Percentiles rank a stretch among this genome's conserved stretches.
These are phyloP conservation scores for Danio rerio DNA, from an alignment of 2,113 vertebrate genomes.

Conservation along the genomic window DNA sequence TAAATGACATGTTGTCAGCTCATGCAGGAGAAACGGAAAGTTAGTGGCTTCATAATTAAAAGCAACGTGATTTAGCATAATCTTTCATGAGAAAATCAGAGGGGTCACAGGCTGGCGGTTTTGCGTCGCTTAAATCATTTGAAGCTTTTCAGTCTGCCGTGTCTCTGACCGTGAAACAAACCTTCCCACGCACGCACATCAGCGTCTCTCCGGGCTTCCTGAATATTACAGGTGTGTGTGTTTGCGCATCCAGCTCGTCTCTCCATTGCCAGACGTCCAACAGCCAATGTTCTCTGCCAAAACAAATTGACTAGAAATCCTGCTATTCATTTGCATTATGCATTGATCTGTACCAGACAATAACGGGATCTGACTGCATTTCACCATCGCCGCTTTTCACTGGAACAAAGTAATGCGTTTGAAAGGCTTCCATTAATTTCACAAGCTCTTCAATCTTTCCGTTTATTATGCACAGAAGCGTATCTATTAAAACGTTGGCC, in stretches of 20 bases:
- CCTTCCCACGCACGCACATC: neutral
- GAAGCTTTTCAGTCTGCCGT: neutral
- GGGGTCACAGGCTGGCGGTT: neutral
- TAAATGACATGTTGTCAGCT: slow-evolving; percentile 8
- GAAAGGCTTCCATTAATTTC: neutral
- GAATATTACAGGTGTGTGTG: slow-evolving; percentile 16
- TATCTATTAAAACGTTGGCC: neutral
- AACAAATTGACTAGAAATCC: slow-evolving; percentile 9
- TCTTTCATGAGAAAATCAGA: neutral
- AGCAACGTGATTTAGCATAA: slow-evolving; percentile 3
- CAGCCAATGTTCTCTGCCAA: slow-evolving; percentile 7
- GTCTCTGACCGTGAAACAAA: no score
- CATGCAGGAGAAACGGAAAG: neutral
- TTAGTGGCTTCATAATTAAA: neutral
- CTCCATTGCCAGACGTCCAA: neutral
- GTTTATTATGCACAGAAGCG: neutral
- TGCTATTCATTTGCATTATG: neutral
- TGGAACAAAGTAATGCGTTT: neutral
- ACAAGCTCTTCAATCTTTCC: neutral
- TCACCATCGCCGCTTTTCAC: neutral
- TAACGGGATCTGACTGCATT: neutral
- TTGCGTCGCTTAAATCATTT: neutral
- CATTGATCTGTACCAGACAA: neutral
- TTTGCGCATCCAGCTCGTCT: neutral
- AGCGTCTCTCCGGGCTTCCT: neutral